These are phyloP conservation scores for Drosophila trichaetosa DNA, from an alignment of 2,888 invertebrate genomes.

Conservation along the genomic window DNA sequence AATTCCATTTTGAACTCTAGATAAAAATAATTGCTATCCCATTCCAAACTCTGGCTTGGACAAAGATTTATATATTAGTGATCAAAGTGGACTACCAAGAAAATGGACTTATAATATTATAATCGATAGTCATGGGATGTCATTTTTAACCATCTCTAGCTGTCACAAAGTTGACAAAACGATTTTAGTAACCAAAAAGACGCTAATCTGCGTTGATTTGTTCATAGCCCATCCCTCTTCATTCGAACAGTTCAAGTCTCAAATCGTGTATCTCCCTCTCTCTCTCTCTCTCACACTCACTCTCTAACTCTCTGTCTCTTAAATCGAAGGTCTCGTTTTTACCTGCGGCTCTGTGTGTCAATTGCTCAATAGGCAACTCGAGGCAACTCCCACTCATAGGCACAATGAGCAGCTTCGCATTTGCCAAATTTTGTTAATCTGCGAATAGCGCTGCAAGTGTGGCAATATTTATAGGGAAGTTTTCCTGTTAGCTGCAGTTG, in stretches of 20 bases:
- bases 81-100: not conserved
- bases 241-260: constrained; percentile 41
- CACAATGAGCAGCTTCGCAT: constrained; percentile 13
- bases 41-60: not conserved
- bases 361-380: constrained; percentile 52
- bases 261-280: constrained; percentile 25
- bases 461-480: constrained; percentile 7
- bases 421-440: constrained; percentile 11
- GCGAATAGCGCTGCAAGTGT: not conserved
- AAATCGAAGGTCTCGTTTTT: constrained; percentile 55
- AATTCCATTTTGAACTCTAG: not conserved
- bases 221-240: constrained; percentile 10
- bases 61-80: not conserved
- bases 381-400: constrained; percentile 40
- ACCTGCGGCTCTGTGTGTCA: constrained; percentile 53
- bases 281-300: not conserved
- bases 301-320: not conserved
- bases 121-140: not conserved
- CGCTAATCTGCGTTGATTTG: constrained; percentile 16
- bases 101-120: not conserved
- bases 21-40: not conserved
- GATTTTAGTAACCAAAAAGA: not conserved
- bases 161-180: constrained; percentile 5
- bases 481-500: constrained; percentile 15
- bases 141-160: not conserved